Percentiles rank a stretch among this genome's conserved stretches.
Conservation (phyloP, 2,888 invertebrate genomes). For the Cetonia aurata region DNA sequence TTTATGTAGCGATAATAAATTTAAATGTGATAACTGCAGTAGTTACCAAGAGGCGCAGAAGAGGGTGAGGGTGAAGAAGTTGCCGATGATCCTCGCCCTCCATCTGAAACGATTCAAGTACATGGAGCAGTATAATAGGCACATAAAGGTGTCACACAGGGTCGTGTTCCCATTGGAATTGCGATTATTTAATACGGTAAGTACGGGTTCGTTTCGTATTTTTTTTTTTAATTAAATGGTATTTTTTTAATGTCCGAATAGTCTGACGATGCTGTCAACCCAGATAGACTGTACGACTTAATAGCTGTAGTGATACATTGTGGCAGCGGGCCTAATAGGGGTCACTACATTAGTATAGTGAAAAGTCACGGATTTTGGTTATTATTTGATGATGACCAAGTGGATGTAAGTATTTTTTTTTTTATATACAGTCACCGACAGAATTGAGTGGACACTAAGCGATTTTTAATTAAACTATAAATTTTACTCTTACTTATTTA, state of each 20-base stretch:
- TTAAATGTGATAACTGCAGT: constrained; percentile 99
- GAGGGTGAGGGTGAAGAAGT: constrained; percentile 97
- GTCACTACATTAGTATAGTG: constrained; percentile 99
- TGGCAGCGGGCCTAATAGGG: constrained; percentile 98
- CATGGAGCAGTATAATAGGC: constrained; percentile 98
- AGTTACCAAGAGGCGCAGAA: constrained; percentile 99
- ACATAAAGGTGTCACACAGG: constrained; percentile 98
- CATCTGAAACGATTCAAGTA: constrained; percentile 98
- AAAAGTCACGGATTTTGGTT: constrained; percentile 99
- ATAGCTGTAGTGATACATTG: constrained; percentile 99
- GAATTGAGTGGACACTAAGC: too few species aligned
- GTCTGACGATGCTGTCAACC: constrained; percentile 99
- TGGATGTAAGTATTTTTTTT: constrained; percentile 86
- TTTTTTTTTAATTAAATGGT: background rate
- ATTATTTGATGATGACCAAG: constrained; percentile 99
- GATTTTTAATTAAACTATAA: too few species aligned
- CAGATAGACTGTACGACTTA: constrained; percentile 97
- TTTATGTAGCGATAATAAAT: constrained; percentile 98
- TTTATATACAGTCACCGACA: too few species aligned
- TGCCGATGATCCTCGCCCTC: constrained; percentile 96
- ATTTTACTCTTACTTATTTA: too few species aligned
- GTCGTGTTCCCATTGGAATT: constrained; percentile 99
- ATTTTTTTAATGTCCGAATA: constrained; percentile 63
- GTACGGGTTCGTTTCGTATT: constrained; percentile 57
- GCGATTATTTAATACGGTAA: constrained; percentile 96